phyloP scores from a whole-genome alignment of 2,797 vertebrate genomes.

The Orestias chungarensis region DNA sequence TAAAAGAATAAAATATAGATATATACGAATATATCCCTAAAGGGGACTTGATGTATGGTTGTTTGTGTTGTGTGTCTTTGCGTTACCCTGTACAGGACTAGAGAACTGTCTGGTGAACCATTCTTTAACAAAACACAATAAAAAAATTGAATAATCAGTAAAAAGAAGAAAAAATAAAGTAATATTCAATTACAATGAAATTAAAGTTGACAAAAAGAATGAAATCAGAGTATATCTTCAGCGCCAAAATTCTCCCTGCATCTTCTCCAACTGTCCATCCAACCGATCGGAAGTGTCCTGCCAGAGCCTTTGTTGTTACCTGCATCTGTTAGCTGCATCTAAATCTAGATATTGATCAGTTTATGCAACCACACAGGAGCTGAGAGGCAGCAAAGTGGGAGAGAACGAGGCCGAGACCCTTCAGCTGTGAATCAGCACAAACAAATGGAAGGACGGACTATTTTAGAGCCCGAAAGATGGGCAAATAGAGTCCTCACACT shows the following conservation, averaged over 20 bases:
- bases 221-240: not conserved
- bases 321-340: constrained; percentile 14
- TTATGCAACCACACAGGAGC: constrained; percentile 43
- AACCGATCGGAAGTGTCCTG: constrained; percentile 1
- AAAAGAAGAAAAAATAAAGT: not conserved
- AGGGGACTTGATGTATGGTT: too few relatives aligned
- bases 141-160: not conserved
- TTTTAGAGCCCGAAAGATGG: constrained; percentile 23
- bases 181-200: not conserved
- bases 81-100: not conserved
- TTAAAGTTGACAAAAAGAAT: not conserved
- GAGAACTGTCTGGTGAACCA: not conserved
- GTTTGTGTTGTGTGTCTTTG: not conserved
- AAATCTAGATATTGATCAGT: constrained; percentile 52
- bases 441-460: constrained; percentile 20
- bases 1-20: too few relatives aligned
- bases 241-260: not conserved
- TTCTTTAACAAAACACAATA: too few relatives aligned
- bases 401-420: constrained; percentile 21
- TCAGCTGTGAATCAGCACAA: constrained; percentile 51
- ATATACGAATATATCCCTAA: too few relatives aligned
- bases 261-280: not conserved
- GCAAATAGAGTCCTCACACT: not conserved
- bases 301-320: not conserved
- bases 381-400: constrained; percentile 23